Evolutionary conservation across 2,888 invertebrate genomes (phyloP).

Genomic region (Mesochorus sp.): DNA sequence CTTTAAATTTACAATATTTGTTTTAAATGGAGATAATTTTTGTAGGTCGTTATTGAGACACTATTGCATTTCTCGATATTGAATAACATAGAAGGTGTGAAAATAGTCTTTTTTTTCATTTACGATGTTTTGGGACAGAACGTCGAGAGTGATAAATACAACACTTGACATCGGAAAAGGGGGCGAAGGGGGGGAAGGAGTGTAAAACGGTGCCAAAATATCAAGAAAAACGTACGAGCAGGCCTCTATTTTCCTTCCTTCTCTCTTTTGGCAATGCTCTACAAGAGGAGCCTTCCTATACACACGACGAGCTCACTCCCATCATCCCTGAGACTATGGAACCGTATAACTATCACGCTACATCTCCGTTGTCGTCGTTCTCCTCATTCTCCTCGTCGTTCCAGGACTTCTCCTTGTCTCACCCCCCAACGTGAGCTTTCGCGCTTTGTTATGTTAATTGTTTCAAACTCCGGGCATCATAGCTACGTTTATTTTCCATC

Average conservation of each 20-base stretch:
- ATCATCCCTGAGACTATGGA: constrained; percentile 18
- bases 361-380: constrained; percentile 32
- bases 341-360: constrained; percentile 44
- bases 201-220: constrained; percentile 78
- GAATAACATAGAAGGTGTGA: constrained; percentile 34
- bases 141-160: constrained; percentile 62
- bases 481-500: constrained; percentile 80
- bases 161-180: constrained; percentile 49
- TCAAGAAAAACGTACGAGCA: constrained; percentile 74
- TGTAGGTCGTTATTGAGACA: no score
- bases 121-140: constrained; percentile 71
- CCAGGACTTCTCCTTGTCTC: constrained; percentile 60
- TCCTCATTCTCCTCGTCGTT: constrained; percentile 42
- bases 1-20: background rate
- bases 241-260: constrained; percentile 62
- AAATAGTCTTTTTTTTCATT: constrained; percentile 17
- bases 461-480: constrained; percentile 80
- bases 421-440: constrained; percentile 64
- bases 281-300: constrained; percentile 2
- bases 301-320: constrained; percentile 40
- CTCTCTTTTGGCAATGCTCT: constrained; percentile 10
- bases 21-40: background rate
- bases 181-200: no score
- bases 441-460: constrained; percentile 81
- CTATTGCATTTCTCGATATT: background rate